Evolutionary conservation across 2,888 invertebrate genomes (phyloP).

Genomic region (Chrysomela aeneicollis): DNA sequence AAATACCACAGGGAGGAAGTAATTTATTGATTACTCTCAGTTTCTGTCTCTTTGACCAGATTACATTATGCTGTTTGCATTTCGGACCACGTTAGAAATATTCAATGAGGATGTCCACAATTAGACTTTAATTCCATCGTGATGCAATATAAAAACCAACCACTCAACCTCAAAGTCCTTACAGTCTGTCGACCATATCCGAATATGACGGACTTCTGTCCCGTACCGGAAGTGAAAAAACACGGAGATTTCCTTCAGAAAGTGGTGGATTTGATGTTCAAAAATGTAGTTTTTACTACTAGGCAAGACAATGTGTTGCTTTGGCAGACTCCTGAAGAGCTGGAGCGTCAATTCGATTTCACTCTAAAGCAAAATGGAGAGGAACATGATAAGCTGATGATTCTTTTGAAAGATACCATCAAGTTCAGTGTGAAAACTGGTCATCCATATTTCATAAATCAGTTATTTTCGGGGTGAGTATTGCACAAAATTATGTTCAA

Average conservation of each 20-base stretch:
- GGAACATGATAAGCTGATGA: constrained; percentile 60
- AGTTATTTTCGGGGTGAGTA: constrained; percentile 65
- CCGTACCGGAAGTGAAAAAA: constrained; percentile 54
- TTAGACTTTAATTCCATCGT: background rate
- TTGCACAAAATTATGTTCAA: background rate
- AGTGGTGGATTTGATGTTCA: constrained; percentile 58
- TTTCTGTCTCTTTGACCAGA: background rate
- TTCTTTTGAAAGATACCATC: constrained; percentile 61
- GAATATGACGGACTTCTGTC: constrained; percentile 53
- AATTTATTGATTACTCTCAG: background rate
- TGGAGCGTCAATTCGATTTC: constrained; percentile 60
- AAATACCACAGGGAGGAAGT: background rate
- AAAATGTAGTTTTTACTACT: constrained; percentile 60
- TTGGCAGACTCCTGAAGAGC: constrained; percentile 63
- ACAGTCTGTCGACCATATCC: background rate
- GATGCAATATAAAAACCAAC: constrained; percentile 19
- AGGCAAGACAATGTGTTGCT: constrained; percentile 62
- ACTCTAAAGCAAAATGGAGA: constrained; percentile 57
- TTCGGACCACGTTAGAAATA: background rate
- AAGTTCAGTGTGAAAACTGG: constrained; percentile 68
- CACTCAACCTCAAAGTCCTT: background rate
- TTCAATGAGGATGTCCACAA: constrained; percentile 1
- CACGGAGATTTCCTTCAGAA: constrained; percentile 60
- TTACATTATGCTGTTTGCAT: background rate
- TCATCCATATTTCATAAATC: constrained; percentile 67